Base-by-base conservation (phyloP, 2,113 vertebrate genomes). In the Burhinus oedicnemus region DNA sequence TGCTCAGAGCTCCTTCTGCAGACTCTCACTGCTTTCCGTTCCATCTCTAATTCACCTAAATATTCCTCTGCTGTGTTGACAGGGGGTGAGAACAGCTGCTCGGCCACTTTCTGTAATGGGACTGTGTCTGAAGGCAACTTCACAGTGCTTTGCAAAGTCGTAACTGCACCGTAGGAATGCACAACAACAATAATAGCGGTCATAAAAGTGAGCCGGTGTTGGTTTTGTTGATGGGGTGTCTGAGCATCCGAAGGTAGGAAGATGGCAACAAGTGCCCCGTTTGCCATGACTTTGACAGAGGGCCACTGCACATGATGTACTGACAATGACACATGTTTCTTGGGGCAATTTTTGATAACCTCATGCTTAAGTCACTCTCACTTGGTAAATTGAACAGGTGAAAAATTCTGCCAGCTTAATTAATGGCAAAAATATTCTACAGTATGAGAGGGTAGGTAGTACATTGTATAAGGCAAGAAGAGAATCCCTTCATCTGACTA, bases 31-130 rank as follows among this genome's bases (percentile, higher is more conserved):
- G 40, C 75, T 83, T 80, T 72, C 30, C 27, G 13, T 44, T 72
- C 44, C 47, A 34, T 49, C 27, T 49, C 21, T 25, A 72, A 82
- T 44, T 61, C 83, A 71, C 80, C 34, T 29, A 61, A 89, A 85
- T 61, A 32, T 40, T 95, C 10, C 77, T 91, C 47, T 72, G 74
- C 74, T 87, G 55, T 29, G 32, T 40, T 79, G 34, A 61, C 52
- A 70, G 70, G 66, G 86, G n/a, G 32, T 79, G 52, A 89, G 65
- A 65, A 51, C 92, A 96, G 91, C 86, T 97, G 89, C 82, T 89
- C 7, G 25, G 49, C 15, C 7, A 6, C 30, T 11, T 91, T 76
- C 62, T 1, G 3, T 65, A 29, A 74, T 32, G 57, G 61, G 36
- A 13, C 36, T 82, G 47, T 26, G 36, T 72, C 65, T 92, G 86